Evolutionary conservation across 2,113 vertebrate genomes (phyloP), one percentile per base, ranked within the genome.

Genomic region (Solenodon paradoxus): DNA sequence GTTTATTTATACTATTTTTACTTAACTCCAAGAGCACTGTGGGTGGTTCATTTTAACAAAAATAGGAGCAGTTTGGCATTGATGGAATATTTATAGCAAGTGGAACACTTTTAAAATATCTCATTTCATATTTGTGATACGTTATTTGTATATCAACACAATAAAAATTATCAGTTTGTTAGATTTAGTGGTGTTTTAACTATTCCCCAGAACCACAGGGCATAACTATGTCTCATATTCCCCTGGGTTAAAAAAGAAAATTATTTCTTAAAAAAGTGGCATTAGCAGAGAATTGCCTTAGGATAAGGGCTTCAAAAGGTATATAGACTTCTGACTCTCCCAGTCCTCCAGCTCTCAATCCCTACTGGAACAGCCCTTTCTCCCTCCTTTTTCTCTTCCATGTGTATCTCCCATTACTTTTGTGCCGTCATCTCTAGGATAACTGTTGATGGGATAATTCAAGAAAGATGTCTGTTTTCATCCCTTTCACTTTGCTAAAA

Each of bases 11-110:
- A 57, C 85, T 96, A 95, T 96, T 97, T 96, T 96, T 96, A 88
- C 35, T 45, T 63, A 94, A 61, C 75, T 93, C 61, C 26, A 49
- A n/a, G 92, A 74, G 84, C 92, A 90, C 75, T n/a, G 88, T 94
- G 79, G 92, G 86, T 93, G 87, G 86, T 94, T 96, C 96, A 90
- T 97, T 97, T 96, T 95, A 96, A 94, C 95, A 97, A 94, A 96
- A 96, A 74, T 92, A 95, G 92, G 42, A 96, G 61, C 63, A 84
- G 69, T 85, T 96, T 90, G 66, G 42, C 59, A 75, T 72, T 87
- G 84, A 53, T 92, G 35, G 49, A 59, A 71, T 95, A 96, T 92
- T 97, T 96, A 93, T 95, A 95, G 95, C 57, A 87, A 96, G 71
- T 94, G 49, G 95, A 87, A 93, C 79, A 69, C n/a, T 95, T 96